Evolutionary conservation across 1,140 invertebrate species (phyloP), one percentile per base, ranked within the genome.

Genomic region (Tachypleus tridentatus): DNA sequence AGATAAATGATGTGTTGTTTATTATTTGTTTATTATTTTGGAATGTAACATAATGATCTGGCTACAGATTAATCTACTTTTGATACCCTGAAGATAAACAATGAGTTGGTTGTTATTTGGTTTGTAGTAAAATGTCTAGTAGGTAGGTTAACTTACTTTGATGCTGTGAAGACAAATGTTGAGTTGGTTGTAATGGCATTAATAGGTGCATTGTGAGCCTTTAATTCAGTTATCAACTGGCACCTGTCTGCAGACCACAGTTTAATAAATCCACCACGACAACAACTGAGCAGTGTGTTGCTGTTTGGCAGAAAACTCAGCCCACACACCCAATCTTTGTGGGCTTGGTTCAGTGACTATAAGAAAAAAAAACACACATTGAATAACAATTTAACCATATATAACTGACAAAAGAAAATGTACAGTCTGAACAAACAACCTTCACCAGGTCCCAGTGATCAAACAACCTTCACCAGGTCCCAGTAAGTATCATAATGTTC

Each of bases 311-410:
- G 80, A 73, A 85, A 83, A 64, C 81, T 80, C 69, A 93, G 76
- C 49, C 88, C 89, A 73, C 86, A 86, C 61, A 94, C 85, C 91
- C 90, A 93, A 76, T 91, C 89, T 76, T 88, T 89, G 76, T 94
- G 91, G 52, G 89, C 90, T 76, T 88, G 87, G 75, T 89, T 92
- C 29, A 91, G 75, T 50, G 87, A 89, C 82, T 91, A 79, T 49
- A 82, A 73, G 67, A 29, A 29, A 29, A 29, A 29, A 29, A 29
- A 29, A 29, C 29, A 29, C 29, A 29, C 29, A 29, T 29, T 29
- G 29, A 29, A 29, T 29, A 29, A 29, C 29, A 29, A 29, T 29
- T 29, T 29, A 29, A 29, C 0, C 29, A 29, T 29, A 29, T 29
- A 29, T 29, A 29, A 29, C 29, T 29, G 29, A 29, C 2, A 29